Conservation (phyloP, 2,888 invertebrate genomes). For the Eupithecia vulgata region DNA sequence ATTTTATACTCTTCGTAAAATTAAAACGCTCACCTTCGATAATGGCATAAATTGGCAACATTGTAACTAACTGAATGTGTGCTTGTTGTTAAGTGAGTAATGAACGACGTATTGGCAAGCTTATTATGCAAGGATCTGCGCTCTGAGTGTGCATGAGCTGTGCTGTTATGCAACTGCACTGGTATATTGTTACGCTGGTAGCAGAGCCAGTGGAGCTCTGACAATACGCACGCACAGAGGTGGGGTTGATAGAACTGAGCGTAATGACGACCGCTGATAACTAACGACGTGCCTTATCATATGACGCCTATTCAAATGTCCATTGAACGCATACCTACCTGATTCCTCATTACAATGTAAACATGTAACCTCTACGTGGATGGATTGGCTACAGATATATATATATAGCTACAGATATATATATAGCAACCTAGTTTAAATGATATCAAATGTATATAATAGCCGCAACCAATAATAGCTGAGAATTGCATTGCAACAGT, state of each 20-base stretch:
- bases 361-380: not conserved
- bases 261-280: constrained; percentile 50
- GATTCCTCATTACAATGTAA: not conserved
- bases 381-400: not conserved
- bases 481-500: constrained; percentile 55
- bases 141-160: constrained; percentile 47
- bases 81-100: constrained; percentile 27
- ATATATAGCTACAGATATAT: not conserved
- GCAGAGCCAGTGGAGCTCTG: constrained; percentile 39
- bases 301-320: constrained; percentile 42
- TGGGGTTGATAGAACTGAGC: constrained; percentile 16
- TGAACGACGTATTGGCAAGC: constrained; percentile 36
- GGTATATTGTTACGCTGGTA: constrained; percentile 46
- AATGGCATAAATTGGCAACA: constrained; percentile 26
- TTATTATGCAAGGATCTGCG: constrained; percentile 45
- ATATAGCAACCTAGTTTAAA: constrained; percentile 18
- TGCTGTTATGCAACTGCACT: constrained; percentile 51
- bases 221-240: constrained; percentile 33
- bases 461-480: constrained; percentile 52
- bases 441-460: constrained; percentile 51
- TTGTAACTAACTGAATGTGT: constrained; percentile 17
- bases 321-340: constrained; percentile 25
- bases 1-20: constrained; percentile 29
- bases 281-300: constrained; percentile 47
- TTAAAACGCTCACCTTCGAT: constrained; percentile 36